Evolutionary conservation across 2,113 vertebrate genomes (phyloP), one percentile per base, ranked within the genome.

Genomic region (Sarotherodon lohbergeri): DNA sequence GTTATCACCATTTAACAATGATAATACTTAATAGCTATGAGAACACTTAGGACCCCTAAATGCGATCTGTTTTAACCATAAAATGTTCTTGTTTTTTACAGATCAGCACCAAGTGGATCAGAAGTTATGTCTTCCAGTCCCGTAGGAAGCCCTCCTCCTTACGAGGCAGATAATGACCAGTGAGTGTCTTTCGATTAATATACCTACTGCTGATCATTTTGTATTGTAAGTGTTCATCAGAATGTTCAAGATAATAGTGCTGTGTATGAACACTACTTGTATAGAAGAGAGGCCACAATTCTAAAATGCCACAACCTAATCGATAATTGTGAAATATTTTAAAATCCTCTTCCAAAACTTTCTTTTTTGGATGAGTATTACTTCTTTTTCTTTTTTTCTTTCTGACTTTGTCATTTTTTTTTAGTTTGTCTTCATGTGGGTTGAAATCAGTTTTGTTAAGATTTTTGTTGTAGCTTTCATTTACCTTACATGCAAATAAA

Each of bases 81-180:
- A 41, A 32, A 32, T 84, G 0, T 86, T 48, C 1, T 27, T 85
- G 3, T 87, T 66, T 59, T 48, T 36, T 4, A 7, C 55, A 55
- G 80, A 82, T 22, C 71, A 61, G 56, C 22, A 48, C 9, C 39
- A 22, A 55, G 29, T 7, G 55, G 82, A 88, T 19, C 43, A 80
- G 71, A 91, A 85, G 96, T 55, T 22, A 98, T 98, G 98, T 97
- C 97, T 12, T 96, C 96, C 3, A 95, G 93, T 27, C 96, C 96
- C 32, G 96, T 97, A 52, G 98, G 97, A 89, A 98, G 98, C 92
- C 98, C 98, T 3, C 98, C 98, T 86, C 98, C 98, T n/a, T 98
- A 98, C 29, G 95, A 97, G 32, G 95, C 96, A 2, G 94, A 96
- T 1, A 88, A 95, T 27, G 97, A 91, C 90, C 97, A 96, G 98